Percentiles rank a stretch among this genome's conserved stretches.
These are phyloP conservation scores for Myioborus miniatus DNA, from an alignment of 2,797 vertebrate species.

Conservation along the genomic window DNA sequence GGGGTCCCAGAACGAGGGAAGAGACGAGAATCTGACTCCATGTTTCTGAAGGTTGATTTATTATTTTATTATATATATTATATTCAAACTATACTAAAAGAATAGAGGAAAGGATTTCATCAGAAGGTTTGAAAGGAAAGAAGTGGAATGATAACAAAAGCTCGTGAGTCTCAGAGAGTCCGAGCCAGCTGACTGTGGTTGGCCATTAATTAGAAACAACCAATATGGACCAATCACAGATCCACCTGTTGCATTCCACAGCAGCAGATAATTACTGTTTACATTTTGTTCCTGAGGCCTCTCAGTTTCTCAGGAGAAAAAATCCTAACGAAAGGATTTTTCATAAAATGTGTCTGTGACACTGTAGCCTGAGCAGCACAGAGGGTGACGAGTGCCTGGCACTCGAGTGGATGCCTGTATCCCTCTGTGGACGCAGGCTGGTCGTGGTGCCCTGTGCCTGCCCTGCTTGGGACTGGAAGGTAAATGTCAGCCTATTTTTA, in stretches of 20 bases:
- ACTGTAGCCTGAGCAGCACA: not conserved
- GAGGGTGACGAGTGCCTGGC: fast-evolving
- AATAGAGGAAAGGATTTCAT: not conserved
- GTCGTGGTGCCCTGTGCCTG: fast-evolving
- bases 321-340: too few relatives aligned
- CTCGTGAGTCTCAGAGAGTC: too few relatives aligned
- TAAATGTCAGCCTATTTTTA: slow-evolving; percentile 64
- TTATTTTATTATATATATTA: not conserved
- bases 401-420: fast-evolving
- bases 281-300: too few relatives aligned
- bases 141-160: too few relatives aligned
- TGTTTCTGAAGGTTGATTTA: not conserved
- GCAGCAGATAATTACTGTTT: not conserved
- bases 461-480: not conserved
- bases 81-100: not conserved
- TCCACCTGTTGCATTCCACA: not conserved
- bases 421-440: not conserved
- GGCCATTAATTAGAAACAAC: not conserved
- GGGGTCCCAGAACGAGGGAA: not conserved
- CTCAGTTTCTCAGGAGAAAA: too few relatives aligned
- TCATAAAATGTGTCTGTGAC: too few relatives aligned
- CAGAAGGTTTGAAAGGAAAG: not conserved
- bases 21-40: not conserved
- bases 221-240: not conserved
- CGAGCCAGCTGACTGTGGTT: not conserved